phyloP scores from a whole-genome alignment of 2,113 vertebrate genomes.

The Tetraodon nigroviridis region DNA sequence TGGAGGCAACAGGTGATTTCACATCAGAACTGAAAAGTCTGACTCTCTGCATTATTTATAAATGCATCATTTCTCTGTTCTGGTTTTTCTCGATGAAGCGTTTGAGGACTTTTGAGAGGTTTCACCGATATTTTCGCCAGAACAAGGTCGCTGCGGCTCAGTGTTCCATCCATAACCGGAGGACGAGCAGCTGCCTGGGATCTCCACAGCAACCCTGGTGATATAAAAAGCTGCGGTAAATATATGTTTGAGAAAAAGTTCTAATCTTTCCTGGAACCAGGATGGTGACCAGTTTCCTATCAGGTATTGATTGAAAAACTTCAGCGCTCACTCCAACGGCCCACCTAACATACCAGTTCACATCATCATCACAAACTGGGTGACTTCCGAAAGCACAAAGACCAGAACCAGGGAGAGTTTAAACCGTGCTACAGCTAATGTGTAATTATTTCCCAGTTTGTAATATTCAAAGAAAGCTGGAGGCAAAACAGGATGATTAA shows the following conservation, averaged over 20 bases:
- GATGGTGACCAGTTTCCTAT: too few relatives aligned
- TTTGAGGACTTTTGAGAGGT: conserved; percentile 22
- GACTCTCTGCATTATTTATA: not conserved
- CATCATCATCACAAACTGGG: too few relatives aligned
- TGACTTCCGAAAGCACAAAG: too few relatives aligned
- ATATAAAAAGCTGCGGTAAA: too few relatives aligned
- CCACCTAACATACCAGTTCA: too few relatives aligned
- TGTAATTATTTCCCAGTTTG: not conserved
- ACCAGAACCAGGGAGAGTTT: too few relatives aligned
- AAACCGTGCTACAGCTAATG: too few relatives aligned
- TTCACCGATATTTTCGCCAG: conserved; percentile 6
- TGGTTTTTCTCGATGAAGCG: conserved; percentile 7
- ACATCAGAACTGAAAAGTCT: conserved; percentile 5
- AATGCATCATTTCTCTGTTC: not conserved
- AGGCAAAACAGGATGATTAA: too few relatives aligned
- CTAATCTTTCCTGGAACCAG: too few relatives aligned
- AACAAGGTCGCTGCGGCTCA: conserved; percentile 18
- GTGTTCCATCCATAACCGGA: conserved; percentile 14
- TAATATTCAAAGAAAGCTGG: not conserved
- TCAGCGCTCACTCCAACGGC: too few relatives aligned
- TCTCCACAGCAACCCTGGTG: not conserved
- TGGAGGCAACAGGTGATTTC: conserved; percentile 14
- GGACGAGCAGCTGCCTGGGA: conserved; percentile 43
- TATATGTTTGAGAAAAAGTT: too few relatives aligned
- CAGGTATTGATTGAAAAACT: too few relatives aligned